These are phyloP conservation scores for Myodes glareolus DNA, from an alignment of 2,113 vertebrate species.

Conservation along the genomic window DNA sequence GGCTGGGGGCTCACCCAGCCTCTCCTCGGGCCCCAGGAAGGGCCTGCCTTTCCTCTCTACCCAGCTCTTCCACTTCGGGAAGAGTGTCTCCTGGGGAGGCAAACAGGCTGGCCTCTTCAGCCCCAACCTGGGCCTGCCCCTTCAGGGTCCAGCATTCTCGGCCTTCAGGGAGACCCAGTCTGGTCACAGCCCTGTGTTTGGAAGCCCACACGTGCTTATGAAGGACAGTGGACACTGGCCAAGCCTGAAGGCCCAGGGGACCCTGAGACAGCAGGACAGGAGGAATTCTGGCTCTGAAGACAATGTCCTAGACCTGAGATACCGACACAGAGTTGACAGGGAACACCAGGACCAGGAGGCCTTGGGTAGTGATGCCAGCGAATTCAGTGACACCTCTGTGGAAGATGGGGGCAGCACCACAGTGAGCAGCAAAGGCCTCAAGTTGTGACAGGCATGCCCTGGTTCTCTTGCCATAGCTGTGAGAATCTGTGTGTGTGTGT, in stretches of 20 bases:
- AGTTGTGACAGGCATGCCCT: conserved; percentile 87
- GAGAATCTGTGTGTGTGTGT: neutral
- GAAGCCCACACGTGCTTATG: neutral
- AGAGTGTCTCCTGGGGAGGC: conserved; percentile 4
- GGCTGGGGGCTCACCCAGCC: neutral
- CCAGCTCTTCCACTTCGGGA: conserved; percentile 57
- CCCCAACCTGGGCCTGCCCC: neutral
- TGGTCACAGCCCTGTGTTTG: conserved; percentile 54
- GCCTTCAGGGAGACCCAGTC: conserved; percentile 51
- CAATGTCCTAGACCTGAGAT: conserved; percentile 40
- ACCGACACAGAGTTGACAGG: neutral
- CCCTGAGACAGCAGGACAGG: neutral
- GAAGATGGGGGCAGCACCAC: conserved; percentile 79
- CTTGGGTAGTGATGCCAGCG: conserved; percentile 88
- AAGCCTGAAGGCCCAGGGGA: conserved; percentile 39
- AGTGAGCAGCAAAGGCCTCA: conserved; percentile 81
- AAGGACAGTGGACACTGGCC: conserved; percentile 53
- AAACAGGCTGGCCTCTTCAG: neutral
- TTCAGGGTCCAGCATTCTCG: conserved; percentile 46
- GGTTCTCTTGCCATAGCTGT: neutral
- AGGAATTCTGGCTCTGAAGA: conserved; percentile 57
- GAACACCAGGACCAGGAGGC: conserved; percentile 71
- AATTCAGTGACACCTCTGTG: conserved; percentile 85
- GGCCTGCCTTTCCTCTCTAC: conserved; percentile 23
- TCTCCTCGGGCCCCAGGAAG: neutral